Base-by-base conservation (phyloP, 1,140 invertebrate genomes). In the Sesamia nonagrioides region DNA sequence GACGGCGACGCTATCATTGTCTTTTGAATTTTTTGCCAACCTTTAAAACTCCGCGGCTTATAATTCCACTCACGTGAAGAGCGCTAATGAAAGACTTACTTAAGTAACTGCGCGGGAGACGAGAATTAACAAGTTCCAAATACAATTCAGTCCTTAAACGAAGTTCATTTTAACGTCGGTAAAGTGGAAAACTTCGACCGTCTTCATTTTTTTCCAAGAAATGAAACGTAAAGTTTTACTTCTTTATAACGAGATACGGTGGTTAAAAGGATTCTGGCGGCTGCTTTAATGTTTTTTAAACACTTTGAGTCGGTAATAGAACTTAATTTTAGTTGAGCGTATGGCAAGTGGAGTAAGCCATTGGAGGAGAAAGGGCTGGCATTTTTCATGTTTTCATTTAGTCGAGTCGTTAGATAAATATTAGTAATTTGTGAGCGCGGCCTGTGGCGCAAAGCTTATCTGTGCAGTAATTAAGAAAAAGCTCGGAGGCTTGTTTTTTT, bases 21-120 rank as follows among this genome's bases (percentile, higher is more conserved):
- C 87, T 75, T 86, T 86, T 80, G 82, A 89, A 89, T 92, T 90
- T 88, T 91, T 94, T 80, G 81, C 81, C 69, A 82, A 87, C 81
- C 83, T 89, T 85, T 87, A 86, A 89, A 92, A 86, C 79, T 84
- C 72, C 18, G 75, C 72, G 80, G 78, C 78, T 93, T 91, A 89
- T 82, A 87, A 94, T 94, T 94, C 93, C 80, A 56, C 82, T 83
- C 93, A 93, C 93, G 93, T 89, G 89, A 84, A 82, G 83, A 86
- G 85, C 89, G 89, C 91, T 94, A 94, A 94, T 93, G 91, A 94
- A 94, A 93, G 91, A 89, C 92, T 92, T 86, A 88, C 91, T 94
- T 92, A 93, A 93, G 89, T 89, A 92, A 91, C 88, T 86, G 86
- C 85, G 85, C 87, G 79, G 82, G 79, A 89, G 92, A 88, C 88